Percentiles rank a stretch among this genome's conserved stretches.
phyloP scores from a whole-genome alignment of 2,888 invertebrate genomes.

The Agrochola lota region DNA sequence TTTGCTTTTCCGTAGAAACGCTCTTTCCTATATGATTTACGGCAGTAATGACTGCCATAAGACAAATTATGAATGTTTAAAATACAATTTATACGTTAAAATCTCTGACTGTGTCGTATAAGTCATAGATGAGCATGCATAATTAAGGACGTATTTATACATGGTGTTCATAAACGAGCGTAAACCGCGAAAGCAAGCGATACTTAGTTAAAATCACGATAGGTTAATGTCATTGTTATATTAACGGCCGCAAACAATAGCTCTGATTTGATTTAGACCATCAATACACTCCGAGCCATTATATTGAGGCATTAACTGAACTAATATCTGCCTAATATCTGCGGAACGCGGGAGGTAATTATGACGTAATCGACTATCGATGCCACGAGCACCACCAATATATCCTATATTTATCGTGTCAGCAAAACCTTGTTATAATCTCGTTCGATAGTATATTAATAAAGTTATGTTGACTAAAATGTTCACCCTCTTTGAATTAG shows the following conservation, averaged over 20 bases:
- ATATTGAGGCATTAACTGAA: slow-evolving; percentile 74
- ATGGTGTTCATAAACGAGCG: slow-evolving; percentile 30
- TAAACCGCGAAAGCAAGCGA: slow-evolving; percentile 32
- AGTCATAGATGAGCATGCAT: slow-evolving; percentile 30
- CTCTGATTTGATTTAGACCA: slow-evolving; percentile 76
- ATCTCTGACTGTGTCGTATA: slow-evolving; percentile 15
- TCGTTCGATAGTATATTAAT: slow-evolving; percentile 45
- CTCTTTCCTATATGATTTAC: neutral
- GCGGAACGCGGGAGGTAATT: slow-evolving; percentile 68
- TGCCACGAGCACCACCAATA: slow-evolving; percentile 48
- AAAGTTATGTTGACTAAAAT: slow-evolving; percentile 31
- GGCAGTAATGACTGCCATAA: neutral
- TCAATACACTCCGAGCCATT: slow-evolving; percentile 71
- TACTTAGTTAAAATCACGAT: slow-evolving; percentile 60
- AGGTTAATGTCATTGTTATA: slow-evolving; percentile 70
- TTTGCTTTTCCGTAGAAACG: neutral
- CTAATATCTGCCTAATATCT: slow-evolving; percentile 72
- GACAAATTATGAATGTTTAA: slow-evolving; percentile 11
- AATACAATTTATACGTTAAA: slow-evolving; percentile 16
- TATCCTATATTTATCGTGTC: slow-evolving; percentile 42
- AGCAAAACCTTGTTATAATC: slow-evolving; percentile 50
- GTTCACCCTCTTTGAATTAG: slow-evolving; percentile 11
- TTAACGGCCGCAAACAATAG: slow-evolving; percentile 72
- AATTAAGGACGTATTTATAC: slow-evolving; percentile 27
- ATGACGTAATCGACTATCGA: slow-evolving; percentile 70